These are phyloP conservation scores for Apis florea DNA, from an alignment of 1,140 invertebrate genomes.

Conservation along the genomic window DNA sequence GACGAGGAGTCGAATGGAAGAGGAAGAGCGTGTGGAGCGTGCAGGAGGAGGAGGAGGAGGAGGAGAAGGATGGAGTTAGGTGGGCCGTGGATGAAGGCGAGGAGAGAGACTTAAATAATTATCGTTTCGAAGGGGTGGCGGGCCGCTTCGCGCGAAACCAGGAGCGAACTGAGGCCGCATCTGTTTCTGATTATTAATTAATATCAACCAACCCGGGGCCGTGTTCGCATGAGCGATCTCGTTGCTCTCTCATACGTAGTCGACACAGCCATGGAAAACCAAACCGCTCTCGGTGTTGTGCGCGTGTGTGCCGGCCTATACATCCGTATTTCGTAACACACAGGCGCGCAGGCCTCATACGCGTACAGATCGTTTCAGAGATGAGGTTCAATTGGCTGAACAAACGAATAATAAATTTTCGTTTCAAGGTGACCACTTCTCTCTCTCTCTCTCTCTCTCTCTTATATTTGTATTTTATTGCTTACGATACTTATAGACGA, in stretches of 20 bases:
- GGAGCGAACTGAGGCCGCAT: slow-evolving; percentile 68
- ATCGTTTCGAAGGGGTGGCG: slow-evolving; percentile 66
- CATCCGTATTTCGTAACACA: too few species aligned
- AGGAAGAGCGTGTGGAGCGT: neutral
- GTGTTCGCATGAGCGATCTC: slow-evolving; percentile 67
- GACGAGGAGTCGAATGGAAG: too few species aligned
- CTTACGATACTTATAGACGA: too few species aligned
- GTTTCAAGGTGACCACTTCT: too few species aligned
- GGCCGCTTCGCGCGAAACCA: slow-evolving; percentile 52
- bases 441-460: too few species aligned
- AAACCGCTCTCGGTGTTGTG: neutral
- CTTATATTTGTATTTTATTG: too few species aligned
- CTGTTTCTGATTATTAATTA: slow-evolving; percentile 81
- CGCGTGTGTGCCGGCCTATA: neutral
- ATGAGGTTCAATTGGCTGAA: neutral
- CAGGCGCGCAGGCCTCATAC: neutral
- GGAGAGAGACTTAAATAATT: slow-evolving; percentile 76
- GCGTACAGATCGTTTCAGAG: neutral
- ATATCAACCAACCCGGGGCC: slow-evolving; percentile 74
- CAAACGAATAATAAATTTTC: neutral
- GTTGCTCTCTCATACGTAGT: slow-evolving; percentile 55
- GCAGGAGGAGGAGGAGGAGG: neutral
- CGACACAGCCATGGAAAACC: slow-evolving; percentile 10
- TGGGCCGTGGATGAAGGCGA: slow-evolving; percentile 45
- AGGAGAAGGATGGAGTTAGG: slow-evolving; percentile 3